Percentiles rank a stretch among this genome's conserved stretches.
Conservation (phyloP, 2,888 invertebrate species). For the Hetaerina titia region DNA sequence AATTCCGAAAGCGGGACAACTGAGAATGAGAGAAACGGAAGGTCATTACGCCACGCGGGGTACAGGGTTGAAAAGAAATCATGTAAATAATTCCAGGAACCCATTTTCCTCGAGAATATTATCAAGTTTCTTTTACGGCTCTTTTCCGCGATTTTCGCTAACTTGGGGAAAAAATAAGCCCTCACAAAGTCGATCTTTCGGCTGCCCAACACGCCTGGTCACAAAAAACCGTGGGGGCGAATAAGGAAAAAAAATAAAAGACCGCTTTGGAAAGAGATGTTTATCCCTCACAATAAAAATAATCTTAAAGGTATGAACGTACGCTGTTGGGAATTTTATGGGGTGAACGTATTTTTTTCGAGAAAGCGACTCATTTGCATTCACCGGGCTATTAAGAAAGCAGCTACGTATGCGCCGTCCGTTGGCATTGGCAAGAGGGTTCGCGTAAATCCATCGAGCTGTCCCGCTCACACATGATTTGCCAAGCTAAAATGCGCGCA, state of each 20-base stretch:
- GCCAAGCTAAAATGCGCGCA: not conserved
- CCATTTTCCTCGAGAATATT: not conserved
- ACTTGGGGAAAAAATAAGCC: not conserved
- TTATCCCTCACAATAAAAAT: not conserved
- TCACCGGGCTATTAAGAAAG: not conserved
- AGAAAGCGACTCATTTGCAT: not conserved
- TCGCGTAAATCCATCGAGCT: not conserved
- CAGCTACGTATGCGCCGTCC: not conserved
- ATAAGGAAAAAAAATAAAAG: not conserved
- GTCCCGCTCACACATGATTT: not conserved
- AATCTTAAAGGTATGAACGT: not conserved
- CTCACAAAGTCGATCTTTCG: not conserved
- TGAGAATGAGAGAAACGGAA: not conserved
- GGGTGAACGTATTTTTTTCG: not conserved
- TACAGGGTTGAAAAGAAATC: not conserved
- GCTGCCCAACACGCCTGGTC: not conserved
- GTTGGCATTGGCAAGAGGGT: not conserved
- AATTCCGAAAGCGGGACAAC: not conserved
- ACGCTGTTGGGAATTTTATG: not conserved
- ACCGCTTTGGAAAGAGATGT: not conserved
- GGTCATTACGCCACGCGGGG: not conserved
- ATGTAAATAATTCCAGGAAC: not conserved
- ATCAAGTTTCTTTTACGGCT: not conserved
- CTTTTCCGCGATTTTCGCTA: not conserved
- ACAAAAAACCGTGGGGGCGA: not conserved